Evolutionary conservation across 2,888 invertebrate species (phyloP), one percentile per base, ranked within the genome.

Genomic region (Scaptodrosophila latifasciaeformis): DNA sequence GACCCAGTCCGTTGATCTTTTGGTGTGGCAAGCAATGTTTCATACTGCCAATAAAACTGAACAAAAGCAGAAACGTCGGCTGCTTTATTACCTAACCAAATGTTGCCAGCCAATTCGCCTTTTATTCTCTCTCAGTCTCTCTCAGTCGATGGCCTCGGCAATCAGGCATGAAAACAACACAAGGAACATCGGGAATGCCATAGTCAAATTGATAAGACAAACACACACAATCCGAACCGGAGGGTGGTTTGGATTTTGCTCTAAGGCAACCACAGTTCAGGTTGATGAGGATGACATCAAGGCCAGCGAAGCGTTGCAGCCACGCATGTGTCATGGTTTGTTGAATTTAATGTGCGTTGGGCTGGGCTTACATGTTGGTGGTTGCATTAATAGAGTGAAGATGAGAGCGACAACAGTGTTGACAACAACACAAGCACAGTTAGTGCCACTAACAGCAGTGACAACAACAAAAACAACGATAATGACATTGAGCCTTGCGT

Each of bases 121-220:
- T 1, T 15, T 2, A 34, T 57, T 50, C 61, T 55, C 54, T 67
- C 69, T 71, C n/a, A n/a, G n/a, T n/a, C n/a, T n/a, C n/a, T 71
- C 13, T 18, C 51, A 12, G 30, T 30, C 51, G 63, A 61, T 62
- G 65, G 60, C 72, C 53, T 37, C 53, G 65, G 57, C 59, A 72
- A 70, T 72, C 76, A 76, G 69, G 65, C 59, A 67, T 13, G 13
- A 34, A 34, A 34, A 34, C 10, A 10, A 15, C 34, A 4, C 12
- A 12, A 34, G n/a, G n/a, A 30, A 30, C 2, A 30, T n/a, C 30
- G 12, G 30, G n/a, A 30, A 30, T n/a, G n/a, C n/a, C 56, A 65
- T 72, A 72, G 63, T 67, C 49, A 63, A 76, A 70, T 76, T 76
- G 76, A 72, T 72, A 72, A 72, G 55, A 60, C 61, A 50, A 60